Percentiles rank a stretch among this genome's conserved stretches.
These are phyloP conservation scores for Hirudinaria manillensis DNA, from an alignment of 2,888 invertebrate species.

Conservation along the genomic window DNA sequence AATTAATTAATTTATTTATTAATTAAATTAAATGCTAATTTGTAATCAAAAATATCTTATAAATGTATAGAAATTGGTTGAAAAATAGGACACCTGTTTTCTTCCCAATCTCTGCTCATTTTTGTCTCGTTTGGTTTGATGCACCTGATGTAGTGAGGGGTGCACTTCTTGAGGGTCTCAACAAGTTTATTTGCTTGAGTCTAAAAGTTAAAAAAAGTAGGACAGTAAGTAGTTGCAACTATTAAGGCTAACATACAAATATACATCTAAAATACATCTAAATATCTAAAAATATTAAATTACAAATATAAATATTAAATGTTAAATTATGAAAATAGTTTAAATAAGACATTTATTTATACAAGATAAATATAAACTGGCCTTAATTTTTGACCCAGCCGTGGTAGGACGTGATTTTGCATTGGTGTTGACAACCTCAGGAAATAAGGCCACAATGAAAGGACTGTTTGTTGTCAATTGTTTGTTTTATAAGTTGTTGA, in stretches of 20 bases:
- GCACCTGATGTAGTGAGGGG: constrained; percentile 66
- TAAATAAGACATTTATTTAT: no score
- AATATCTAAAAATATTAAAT: background rate
- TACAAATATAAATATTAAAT: background rate
- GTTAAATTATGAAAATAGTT: background rate
- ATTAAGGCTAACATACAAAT: background rate
- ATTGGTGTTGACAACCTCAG: constrained; percentile 57
- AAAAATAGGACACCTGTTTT: constrained; percentile 49
- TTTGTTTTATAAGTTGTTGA: no score
- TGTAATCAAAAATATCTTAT: background rate
- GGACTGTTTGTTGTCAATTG: constrained; percentile 58
- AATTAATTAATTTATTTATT: background rate
- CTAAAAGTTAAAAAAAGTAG: constrained; percentile 43
- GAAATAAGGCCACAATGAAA: constrained; percentile 62
- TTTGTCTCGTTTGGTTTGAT: constrained; percentile 69
- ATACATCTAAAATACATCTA: background rate
- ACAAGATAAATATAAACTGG: constrained; percentile 40
- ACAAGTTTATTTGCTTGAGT: constrained; percentile 65
- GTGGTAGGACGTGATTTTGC: constrained; percentile 63
- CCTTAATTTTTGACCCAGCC: constrained; percentile 64
- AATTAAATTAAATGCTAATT: background rate
- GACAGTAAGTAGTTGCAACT: background rate
- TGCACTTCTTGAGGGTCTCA: constrained; percentile 63
- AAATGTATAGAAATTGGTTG: background rate
- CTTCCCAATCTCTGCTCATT: constrained; percentile 64